phyloP scores from a whole-genome alignment of 2,797 vertebrate species.

The Crypturellus tataupa region DNA sequence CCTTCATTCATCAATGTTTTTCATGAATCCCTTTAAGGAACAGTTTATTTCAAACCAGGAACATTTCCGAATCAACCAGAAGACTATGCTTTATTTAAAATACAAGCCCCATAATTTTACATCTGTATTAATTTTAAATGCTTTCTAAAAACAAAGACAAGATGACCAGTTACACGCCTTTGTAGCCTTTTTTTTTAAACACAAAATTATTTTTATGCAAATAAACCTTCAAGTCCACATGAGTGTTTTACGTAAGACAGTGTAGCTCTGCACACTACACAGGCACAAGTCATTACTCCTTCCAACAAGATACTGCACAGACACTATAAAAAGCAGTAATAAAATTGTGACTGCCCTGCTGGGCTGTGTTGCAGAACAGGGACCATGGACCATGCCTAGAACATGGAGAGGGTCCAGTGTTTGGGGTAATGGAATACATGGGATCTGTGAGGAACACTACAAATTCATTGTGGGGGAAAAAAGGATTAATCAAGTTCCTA shows the following conservation, averaged over 20 bases:
- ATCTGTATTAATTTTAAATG: constrained; percentile 49
- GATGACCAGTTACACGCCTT: constrained; percentile 34
- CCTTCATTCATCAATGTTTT: constrained; percentile 60
- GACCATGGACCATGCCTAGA: background rate
- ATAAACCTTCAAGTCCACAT: background rate
- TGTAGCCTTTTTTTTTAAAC: background rate
- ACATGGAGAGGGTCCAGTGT: background rate
- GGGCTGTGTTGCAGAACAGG: background rate
- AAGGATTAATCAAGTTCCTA: constrained; percentile 41
- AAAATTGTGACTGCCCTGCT: background rate
- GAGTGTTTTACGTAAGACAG: background rate
- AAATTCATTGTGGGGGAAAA: background rate
- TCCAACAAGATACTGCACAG: background rate
- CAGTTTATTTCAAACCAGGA: constrained; percentile 54
- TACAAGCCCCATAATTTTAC: constrained; percentile 54
- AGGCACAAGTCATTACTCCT: constrained; percentile 7
- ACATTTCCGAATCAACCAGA: constrained; percentile 52
- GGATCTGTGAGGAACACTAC: constrained; percentile 16
- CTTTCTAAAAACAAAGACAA: constrained; percentile 33
- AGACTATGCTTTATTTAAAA: constrained; percentile 69
- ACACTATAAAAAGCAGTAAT: constrained; percentile 7
- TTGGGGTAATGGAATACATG: background rate
- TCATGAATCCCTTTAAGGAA: constrained; percentile 9
- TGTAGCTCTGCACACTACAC: background rate
- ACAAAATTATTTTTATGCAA: constrained; percentile 18